These are phyloP conservation scores for Bibio marci DNA, from an alignment of 2,888 invertebrate species.

Conservation along the genomic window DNA sequence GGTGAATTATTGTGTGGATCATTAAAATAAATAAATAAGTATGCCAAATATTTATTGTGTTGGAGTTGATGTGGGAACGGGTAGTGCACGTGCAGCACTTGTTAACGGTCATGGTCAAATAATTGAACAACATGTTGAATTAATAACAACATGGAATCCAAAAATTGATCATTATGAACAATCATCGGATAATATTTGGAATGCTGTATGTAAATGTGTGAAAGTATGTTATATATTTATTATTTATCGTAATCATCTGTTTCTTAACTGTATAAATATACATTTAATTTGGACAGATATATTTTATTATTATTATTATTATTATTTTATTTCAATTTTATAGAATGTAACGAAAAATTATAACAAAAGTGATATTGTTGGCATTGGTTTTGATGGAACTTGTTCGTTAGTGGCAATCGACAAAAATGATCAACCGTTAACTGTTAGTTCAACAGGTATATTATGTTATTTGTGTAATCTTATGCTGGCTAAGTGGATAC, in stretches of 20 bases:
- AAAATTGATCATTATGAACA: constrained; percentile 70
- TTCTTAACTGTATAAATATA: not conserved
- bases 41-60: constrained; percentile 39
- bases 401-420: constrained; percentile 80
- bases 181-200: constrained; percentile 81
- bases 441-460: constrained; percentile 47
- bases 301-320: constrained; percentile 7
- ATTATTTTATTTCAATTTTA: constrained; percentile 9
- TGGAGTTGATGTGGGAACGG: constrained; percentile 88
- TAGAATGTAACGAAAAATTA: constrained; percentile 42
- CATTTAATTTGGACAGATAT: constrained; percentile 11
- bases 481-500: too few relatives aligned
- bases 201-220: constrained; percentile 42
- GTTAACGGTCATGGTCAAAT: constrained; percentile 53
- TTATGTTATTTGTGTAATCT: too few relatives aligned
- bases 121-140: constrained; percentile 39
- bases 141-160: constrained; percentile 63
- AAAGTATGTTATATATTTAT: constrained; percentile 39
- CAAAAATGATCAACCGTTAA: constrained; percentile 45
- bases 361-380: constrained; percentile 44
- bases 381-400: constrained; percentile 90
- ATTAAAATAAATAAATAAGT: too few relatives aligned
- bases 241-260: constrained; percentile 2
- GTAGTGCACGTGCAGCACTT: constrained; percentile 74
- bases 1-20: too few relatives aligned